These are phyloP conservation scores for Gymnoscelis rufifasciata DNA, from an alignment of 2,888 invertebrate species.

Conservation along the genomic window DNA sequence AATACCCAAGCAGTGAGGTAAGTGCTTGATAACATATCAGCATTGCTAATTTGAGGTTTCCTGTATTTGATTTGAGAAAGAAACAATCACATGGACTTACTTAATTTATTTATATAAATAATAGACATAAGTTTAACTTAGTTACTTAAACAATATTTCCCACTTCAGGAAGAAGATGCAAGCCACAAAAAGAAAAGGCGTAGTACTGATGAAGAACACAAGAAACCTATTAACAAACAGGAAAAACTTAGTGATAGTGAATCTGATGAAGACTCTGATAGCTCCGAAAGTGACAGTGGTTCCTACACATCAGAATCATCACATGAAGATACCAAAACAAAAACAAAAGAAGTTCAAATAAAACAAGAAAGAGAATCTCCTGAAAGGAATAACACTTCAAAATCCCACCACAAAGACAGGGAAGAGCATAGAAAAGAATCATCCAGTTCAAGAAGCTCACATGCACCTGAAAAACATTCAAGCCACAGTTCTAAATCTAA, in stretches of 20 bases:
- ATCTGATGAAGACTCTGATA: conserved; percentile 44
- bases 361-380: conserved; percentile 40
- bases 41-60: conserved; percentile 20
- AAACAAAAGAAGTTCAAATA: conserved; percentile 45
- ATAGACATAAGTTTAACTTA: no score
- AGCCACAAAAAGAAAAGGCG: conserved; percentile 52
- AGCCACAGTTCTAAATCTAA: conserved; percentile 42
- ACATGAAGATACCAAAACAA: conserved; percentile 48
- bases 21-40: conserved; percentile 28
- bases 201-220: conserved; percentile 49
- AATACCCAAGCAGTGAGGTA: conserved; percentile 67
- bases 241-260: conserved; percentile 42
- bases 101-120: no score
- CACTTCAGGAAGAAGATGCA: conserved; percentile 57
- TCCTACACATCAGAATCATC: conserved; percentile 52
- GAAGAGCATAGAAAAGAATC: conserved; percentile 42
- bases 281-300: conserved; percentile 49
- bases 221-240: conserved; percentile 41
- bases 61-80: not conserved
- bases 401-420: conserved; percentile 42
- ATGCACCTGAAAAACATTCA: conserved; percentile 40
- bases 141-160: no score
- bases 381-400: conserved; percentile 44
- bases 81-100: no score
- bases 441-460: conserved; percentile 39